phyloP scores from a whole-genome alignment of 2,113 vertebrate genomes.

The Jacana jacana region DNA sequence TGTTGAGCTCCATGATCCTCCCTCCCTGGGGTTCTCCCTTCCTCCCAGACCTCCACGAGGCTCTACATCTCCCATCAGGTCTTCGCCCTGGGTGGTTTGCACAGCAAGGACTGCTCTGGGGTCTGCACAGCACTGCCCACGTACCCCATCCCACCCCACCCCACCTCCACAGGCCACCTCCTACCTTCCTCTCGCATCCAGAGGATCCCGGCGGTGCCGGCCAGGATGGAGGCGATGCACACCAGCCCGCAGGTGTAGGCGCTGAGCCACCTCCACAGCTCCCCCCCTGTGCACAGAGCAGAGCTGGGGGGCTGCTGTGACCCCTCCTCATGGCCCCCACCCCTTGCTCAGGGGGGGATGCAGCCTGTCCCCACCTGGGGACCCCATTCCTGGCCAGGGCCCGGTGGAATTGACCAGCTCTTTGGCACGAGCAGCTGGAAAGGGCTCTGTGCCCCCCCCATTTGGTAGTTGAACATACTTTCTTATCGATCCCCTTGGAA shows the following conservation, averaged over 20 bases:
- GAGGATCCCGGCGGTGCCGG: neutral
- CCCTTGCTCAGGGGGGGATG: neutral
- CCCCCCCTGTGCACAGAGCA: conserved; percentile 25
- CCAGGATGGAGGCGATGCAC: neutral
- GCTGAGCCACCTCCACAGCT: conserved; percentile 60
- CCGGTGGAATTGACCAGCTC: neutral
- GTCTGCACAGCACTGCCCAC: neutral
- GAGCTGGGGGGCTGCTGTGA: rapidly evolving
- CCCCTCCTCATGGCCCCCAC: rapidly evolving
- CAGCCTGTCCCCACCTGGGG: rapidly evolving
- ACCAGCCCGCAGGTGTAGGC: conserved; percentile 45
- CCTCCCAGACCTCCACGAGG: neutral
- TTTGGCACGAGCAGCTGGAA: neutral
- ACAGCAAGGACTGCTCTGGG: neutral
- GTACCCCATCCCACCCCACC: rapidly evolving
- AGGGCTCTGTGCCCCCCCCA: neutral
- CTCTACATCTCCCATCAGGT: rapidly evolving
- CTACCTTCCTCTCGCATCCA: conserved; percentile 57
- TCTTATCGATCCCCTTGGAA: neutral
- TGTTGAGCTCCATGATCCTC: rapidly evolving
- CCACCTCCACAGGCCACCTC: rapidly evolving
- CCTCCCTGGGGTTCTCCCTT: neutral
- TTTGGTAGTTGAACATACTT: neutral
- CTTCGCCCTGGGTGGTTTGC: neutral
- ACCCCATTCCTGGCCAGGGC: neutral